phyloP scores from a whole-genome alignment of 2,888 invertebrate species.

The Icerya purchasi region DNA sequence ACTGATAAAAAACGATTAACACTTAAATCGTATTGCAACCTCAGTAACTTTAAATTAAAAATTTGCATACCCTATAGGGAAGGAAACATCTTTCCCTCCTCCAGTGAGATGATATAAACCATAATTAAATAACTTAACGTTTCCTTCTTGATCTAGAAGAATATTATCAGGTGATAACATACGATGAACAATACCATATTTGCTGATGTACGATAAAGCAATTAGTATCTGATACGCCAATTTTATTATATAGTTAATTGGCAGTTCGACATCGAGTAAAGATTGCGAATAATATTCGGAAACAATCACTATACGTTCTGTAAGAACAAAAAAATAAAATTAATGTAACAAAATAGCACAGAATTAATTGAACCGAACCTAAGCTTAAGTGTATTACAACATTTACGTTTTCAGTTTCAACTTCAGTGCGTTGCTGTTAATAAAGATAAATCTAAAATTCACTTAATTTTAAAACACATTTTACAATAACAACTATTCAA shows the following conservation, averaged over 20 bases:
- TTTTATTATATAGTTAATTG: constrained; percentile 32
- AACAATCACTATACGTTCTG: constrained; percentile 62
- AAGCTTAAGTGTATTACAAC: too few species aligned
- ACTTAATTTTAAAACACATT: too few species aligned
- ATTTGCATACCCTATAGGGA: constrained; percentile 47
- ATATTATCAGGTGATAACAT: constrained; percentile 67
- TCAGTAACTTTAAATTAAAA: background rate
- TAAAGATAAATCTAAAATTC: too few species aligned
- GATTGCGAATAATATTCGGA: constrained; percentile 54
- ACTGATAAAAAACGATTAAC: background rate
- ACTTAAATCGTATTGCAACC: constrained; percentile 1
- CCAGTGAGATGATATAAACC: constrained; percentile 85
- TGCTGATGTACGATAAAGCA: constrained; percentile 50
- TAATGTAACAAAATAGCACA: too few species aligned
- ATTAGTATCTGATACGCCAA: constrained; percentile 50
- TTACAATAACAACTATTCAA: too few species aligned
- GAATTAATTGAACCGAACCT: too few species aligned
- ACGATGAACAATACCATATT: constrained; percentile 49
- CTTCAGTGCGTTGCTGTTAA: too few species aligned
- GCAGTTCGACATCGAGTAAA: constrained; percentile 31
- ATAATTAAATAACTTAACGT: constrained; percentile 73
- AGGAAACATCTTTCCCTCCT: constrained; percentile 62
- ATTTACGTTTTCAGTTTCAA: too few species aligned
- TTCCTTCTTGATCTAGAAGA: constrained; percentile 43
- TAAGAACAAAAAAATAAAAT: constrained; percentile 22